Base-by-base conservation (phyloP, 2,888 invertebrate genomes). In the Drosophila stalkeri region DNA sequence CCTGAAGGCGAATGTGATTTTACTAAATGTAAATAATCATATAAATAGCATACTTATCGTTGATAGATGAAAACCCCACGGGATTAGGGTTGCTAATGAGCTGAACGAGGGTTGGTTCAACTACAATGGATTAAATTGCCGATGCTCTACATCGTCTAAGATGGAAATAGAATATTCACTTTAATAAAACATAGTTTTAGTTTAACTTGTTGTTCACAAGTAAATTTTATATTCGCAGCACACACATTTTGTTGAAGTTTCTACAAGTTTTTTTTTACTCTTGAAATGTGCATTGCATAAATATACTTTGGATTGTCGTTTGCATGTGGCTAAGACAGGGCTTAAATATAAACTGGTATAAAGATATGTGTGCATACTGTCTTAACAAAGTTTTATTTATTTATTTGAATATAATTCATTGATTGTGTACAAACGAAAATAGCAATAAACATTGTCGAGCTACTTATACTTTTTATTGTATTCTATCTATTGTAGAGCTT, bases 1-100 rank as follows among this genome's bases (percentile, higher is more conserved):
- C 66, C 73, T 56, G 37, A 55, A 54, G 80, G 68, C 63, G 65
- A 65, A 67, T 51, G 61, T 68, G 79, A 72, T 75, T 61, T 35
- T 68, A 72, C 78, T 79, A 72, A 75, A 79, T 79, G 78, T 78
- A 79, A 78, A 78, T 78, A 78, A 79, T 75, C 79, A 79, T 79
- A 79, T 75, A 78, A 79, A 78, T 79, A 65, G 67, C 80, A 61
- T 79, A 72, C 65, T 78, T 79, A 72, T 49, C 79, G 64, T 39
- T 72, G 68, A 79, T 72, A 79, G 64, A 65, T 65, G 56, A 55
- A 72, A 63, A 9, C 51, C 71, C 67, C 52, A 27, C 20, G 79
- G 72, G 64, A 63, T 55, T 49, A 57, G 64, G 68, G 52, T 65
- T 68, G 72, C 62, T 78, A 78, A 75, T 78, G 68, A 79, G 61